Conservation (phyloP, 1,140 invertebrate species). For the Lordiphosa mommai region DNA sequence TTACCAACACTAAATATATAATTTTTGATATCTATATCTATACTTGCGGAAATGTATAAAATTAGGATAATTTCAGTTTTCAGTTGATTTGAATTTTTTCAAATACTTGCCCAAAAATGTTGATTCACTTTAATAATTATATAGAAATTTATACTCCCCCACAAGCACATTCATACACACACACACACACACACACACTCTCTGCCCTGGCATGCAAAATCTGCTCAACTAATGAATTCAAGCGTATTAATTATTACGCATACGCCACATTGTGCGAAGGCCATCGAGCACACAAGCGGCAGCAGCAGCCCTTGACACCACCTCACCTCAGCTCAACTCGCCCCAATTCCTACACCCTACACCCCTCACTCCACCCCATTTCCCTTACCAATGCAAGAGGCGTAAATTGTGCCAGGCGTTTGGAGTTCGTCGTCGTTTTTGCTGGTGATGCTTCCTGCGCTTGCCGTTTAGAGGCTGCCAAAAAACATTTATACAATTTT, state of each 20-base stretch:
- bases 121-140: slow-evolving; percentile 41
- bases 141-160: slow-evolving; percentile 25
- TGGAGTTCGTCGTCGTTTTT: slow-evolving; percentile 19
- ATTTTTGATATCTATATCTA: too few relatives aligned
- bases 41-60: too few relatives aligned
- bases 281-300: slow-evolving; percentile 37
- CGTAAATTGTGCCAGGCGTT: slow-evolving; percentile 67
- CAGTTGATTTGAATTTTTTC: too few relatives aligned
- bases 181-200: slow-evolving; percentile 2
- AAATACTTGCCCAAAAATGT: not conserved
- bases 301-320: slow-evolving; percentile 1
- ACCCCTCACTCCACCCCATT: not conserved
- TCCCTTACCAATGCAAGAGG: slow-evolving; percentile 22
- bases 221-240: slow-evolving; percentile 77
- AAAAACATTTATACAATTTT: slow-evolving; percentile 77
- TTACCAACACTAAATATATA: too few relatives aligned
- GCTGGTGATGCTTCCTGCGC: slow-evolving; percentile 62
- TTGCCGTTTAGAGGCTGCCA: slow-evolving; percentile 73
- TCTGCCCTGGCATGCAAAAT: slow-evolving; percentile 64
- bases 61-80: not conserved
- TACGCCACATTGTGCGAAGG: slow-evolving; percentile 74
- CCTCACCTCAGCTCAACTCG: slow-evolving; percentile 6
- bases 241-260: slow-evolving; percentile 78
- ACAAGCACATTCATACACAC: not conserved
- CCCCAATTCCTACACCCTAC: too few relatives aligned